Base-by-base conservation (phyloP, 2,113 vertebrate species). In the Anseranas semipalmata region DNA sequence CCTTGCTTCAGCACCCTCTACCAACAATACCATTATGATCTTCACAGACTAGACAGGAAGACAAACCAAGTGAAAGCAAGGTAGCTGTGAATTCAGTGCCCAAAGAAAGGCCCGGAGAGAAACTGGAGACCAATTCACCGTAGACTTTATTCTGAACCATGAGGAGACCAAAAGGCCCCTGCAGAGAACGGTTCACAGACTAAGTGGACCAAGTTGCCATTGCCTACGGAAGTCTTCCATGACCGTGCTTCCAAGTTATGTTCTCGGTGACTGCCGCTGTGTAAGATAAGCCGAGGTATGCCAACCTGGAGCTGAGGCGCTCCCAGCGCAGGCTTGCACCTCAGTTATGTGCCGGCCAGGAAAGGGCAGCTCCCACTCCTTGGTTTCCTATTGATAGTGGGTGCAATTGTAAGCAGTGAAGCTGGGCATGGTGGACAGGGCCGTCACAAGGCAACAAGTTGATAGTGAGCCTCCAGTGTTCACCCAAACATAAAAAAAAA, bases 221-320 rank as follows among this genome's bases (percentile, higher is more conserved):
- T 33, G 66, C 48, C 33, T 63, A 21, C 28, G 13, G 28, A 67
- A 74, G 20, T 24, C 52, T 45, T 74, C 21, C 33, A 10, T 32
- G 30, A 63, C 7, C 0, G 0, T 63, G 37, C 59, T 70, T 70
- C 16, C 55, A 28, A 67, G 37, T 37, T 60, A 3, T 0, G 6
- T 55, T 50, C 46, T 16, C 56, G 22, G 9, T 1, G 5, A 11
- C 60, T 85, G 65, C 52, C 85, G 46, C 20, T 87, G 12, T 62
- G 1, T 25, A 11, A 60, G 46, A 39, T 46, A 59, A 67, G 58
- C 14, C 1, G 7, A 22, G 13, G 67, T 45, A 37, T 0, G 1
- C 50, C 67, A 90, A 22, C 10, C 28, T 86, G 46, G 9, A 27
- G 63, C 46, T 62, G 55, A 90, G 39, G 6, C 67, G 46, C 22